Evolutionary conservation across 2,113 vertebrate genomes (phyloP), one percentile per base, ranked within the genome.

Genomic region (Tachysurus fulvidraco): DNA sequence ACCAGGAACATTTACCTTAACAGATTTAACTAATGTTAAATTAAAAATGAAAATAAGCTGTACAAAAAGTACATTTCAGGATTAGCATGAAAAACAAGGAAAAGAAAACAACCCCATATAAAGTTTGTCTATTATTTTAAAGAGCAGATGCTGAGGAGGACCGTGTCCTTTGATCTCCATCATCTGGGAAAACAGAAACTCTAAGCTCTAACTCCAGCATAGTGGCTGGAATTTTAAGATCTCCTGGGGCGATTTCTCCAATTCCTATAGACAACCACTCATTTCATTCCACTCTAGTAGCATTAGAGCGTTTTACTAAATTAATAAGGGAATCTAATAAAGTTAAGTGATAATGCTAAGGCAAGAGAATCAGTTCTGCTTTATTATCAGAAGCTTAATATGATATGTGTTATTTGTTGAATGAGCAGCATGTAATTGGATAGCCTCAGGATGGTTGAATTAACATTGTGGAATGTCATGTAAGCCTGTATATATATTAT

Each of bases 111-210:
- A 60, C 21, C 17, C 30, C 54, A 25, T 81, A 44, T 44, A 77
- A 62, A 79, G 52, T 41, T 14, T 12, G 23, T 52, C n/a, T 71
- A 14, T 19, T 44, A 52, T n/a, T 67, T 85, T 41, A 57, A 13
- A 65, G 25, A 71, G 25, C 67, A 74, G 65, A 44, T 1, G 44
- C 55, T 28, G 41, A 11, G 36, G 5, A 78, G 5, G 28, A 28
- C 28, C 14, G 64, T 41, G 54, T 74, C 74, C 83, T 83, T 62
- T 64, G 28, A 62, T 59, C 52, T 85, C 52, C 65, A 65, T 77
- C 85, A 79, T 86, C 71, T 87, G 83, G 83, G 77, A 90, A 86
- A 86, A 90, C 65, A 89, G 36, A 87, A 73, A 85, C 83, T 23
- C 36, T 77, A 74, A 65, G 59, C 54, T 16, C 67, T 71, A 83